Percentiles rank a stretch among this genome's conserved stretches.
Conservation (phyloP, 2,113 vertebrate species). For the Ophiodon elongatus region DNA sequence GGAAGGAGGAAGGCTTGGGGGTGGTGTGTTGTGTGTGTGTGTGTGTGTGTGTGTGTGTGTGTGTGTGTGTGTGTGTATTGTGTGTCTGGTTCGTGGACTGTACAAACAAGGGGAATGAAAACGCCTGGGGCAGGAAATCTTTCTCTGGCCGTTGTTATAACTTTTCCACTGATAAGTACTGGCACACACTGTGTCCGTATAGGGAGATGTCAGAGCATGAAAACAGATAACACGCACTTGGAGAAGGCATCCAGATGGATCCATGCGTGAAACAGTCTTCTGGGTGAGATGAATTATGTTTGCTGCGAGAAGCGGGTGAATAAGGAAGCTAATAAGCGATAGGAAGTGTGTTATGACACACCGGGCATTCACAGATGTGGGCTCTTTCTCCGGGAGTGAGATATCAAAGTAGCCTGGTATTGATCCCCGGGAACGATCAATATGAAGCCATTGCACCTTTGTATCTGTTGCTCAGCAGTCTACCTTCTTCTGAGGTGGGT, state of each 20-base stretch:
- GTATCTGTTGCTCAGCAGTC: constrained; percentile 76
- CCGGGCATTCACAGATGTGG: constrained; percentile 55
- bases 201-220: constrained; percentile 60
- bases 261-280: constrained; percentile 62
- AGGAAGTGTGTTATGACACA: constrained; percentile 59
- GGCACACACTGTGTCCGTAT: constrained; percentile 33
- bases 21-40: constrained; percentile 2
- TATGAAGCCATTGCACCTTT: constrained; percentile 75
- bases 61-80: constrained; percentile 10
- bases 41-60: constrained; percentile 12
- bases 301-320: constrained; percentile 40
- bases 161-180: constrained; percentile 59
- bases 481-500: constrained; percentile 69
- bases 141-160: constrained; percentile 37
- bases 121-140: constrained; percentile 26
- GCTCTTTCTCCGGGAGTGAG: constrained; percentile 68
- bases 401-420: constrained; percentile 81
- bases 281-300: constrained; percentile 56
- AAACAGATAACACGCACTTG: constrained; percentile 54
- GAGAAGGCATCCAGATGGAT: constrained; percentile 55
- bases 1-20: constrained; percentile 3
- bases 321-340: constrained; percentile 53
- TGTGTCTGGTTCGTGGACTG: constrained; percentile 13
- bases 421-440: constrained; percentile 75
- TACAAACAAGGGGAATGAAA: constrained; percentile 37